Conservation (phyloP, 2,888 invertebrate species). For the Pristionchus maxplancki region DNA sequence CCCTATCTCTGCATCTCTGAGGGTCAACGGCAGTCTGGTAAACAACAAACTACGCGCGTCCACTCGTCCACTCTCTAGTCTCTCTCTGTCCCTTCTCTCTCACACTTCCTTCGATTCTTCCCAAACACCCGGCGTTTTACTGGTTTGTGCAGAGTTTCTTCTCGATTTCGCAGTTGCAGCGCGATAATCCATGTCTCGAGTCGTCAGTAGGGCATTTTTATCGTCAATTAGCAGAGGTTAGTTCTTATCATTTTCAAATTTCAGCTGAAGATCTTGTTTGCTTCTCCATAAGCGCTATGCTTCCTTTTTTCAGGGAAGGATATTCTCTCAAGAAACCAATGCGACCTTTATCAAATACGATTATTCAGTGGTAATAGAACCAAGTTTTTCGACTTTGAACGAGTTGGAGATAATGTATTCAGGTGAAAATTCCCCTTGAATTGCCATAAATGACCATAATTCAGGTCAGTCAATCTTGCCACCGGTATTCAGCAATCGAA, state of each 20-base stretch:
- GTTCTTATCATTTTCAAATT: background rate
- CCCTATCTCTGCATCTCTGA: background rate
- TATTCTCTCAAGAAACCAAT: background rate
- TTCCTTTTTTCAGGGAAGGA: background rate
- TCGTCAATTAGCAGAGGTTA: background rate
- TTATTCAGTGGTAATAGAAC: background rate
- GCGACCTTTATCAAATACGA: background rate
- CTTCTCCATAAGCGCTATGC: background rate
- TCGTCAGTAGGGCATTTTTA: background rate
- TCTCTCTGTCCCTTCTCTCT: background rate
- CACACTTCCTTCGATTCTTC: constrained; percentile 17
- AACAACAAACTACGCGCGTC: background rate
- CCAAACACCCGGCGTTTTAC: background rate
- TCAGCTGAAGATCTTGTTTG: background rate
- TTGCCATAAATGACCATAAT: background rate
- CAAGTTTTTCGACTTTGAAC: constrained; percentile 59
- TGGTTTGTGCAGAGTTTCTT: background rate
- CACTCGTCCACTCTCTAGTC: background rate
- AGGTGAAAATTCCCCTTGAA: constrained; percentile 51
- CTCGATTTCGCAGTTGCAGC: background rate
- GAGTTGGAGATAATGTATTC: constrained; percentile 58
- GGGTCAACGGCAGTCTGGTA: background rate
- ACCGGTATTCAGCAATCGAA: constrained; percentile 59
- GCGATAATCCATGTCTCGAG: background rate
- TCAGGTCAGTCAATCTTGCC: constrained; percentile 59